Evolutionary conservation across 2,113 vertebrate species (phyloP).

Genomic region (Sigmodon hispidus): DNA sequence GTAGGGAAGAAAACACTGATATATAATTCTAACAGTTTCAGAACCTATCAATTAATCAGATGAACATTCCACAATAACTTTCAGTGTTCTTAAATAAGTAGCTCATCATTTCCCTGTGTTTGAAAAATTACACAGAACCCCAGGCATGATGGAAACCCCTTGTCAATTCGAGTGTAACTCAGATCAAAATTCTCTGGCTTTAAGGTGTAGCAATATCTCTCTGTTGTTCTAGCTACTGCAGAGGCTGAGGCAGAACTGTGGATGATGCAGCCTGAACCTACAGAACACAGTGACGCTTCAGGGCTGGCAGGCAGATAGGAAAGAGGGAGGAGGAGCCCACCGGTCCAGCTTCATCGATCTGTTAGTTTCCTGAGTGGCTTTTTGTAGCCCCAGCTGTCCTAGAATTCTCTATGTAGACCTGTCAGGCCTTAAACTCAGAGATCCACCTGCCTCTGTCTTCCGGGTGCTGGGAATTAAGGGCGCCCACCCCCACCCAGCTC

Average conservation of each 20-base stretch:
- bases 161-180: background rate
- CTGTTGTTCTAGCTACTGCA: too few relatives aligned
- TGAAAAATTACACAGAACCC: background rate
- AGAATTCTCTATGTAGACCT: background rate
- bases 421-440: background rate
- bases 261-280: background rate
- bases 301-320: background rate
- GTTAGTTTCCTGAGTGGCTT: background rate
- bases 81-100: background rate
- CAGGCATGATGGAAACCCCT: background rate
- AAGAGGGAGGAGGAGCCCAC: background rate
- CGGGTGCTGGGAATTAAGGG: background rate
- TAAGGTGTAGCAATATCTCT: background rate
- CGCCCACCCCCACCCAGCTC: background rate
- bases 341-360: background rate
- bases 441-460: background rate
- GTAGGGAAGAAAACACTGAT: background rate
- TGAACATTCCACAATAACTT: background rate
- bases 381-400: background rate
- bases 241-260: background rate
- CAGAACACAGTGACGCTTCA: background rate
- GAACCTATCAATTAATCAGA: background rate
- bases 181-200: background rate
- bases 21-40: background rate
- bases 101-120: background rate